A percentile compares a stretch with the other conserved stretches of the same genome.
Evolutionary conservation across 2,113 vertebrate genomes (phyloP).

Genomic region (Psammodynastes pulverulentus): DNA sequence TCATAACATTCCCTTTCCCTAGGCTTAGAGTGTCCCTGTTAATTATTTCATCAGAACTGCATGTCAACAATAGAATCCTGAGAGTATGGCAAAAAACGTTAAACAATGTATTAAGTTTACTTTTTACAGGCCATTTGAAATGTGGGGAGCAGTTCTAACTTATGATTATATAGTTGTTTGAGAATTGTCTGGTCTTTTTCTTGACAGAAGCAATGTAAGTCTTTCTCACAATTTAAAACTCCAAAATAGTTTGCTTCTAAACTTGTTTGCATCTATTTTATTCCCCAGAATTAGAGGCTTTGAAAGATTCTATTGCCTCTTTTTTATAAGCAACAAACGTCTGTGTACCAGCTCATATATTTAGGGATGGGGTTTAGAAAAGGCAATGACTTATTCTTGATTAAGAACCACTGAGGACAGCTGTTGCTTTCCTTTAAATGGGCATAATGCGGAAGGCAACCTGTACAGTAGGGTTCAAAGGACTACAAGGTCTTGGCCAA

Average conservation of each 20-base stretch:
- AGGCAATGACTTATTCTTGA: constrained; percentile 58
- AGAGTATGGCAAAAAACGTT: not conserved
- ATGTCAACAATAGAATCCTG: not conserved
- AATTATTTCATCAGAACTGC: rapidly evolving
- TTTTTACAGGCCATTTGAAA: rapidly evolving
- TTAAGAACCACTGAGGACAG: constrained; percentile 56
- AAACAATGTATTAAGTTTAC: rapidly evolving
- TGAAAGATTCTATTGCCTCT: not conserved
- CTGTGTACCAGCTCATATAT: constrained; percentile 21
- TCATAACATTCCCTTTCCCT: not conserved
- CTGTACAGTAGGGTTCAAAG: constrained; percentile 58
- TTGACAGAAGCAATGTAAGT: rapidly evolving
- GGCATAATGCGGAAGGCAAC: constrained; percentile 51
- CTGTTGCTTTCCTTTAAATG: constrained; percentile 65
- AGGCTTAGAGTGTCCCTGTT: not conserved
- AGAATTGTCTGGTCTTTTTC: not conserved
- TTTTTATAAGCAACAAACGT: constrained; percentile 1
- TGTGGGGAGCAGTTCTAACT: rapidly evolving
- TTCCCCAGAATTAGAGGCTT: constrained; percentile 9
- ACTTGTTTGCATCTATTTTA: not conserved
- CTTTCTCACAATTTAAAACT: constrained; percentile 6
- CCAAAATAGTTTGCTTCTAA: constrained; percentile 18
- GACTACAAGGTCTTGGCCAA: constrained; percentile 59
- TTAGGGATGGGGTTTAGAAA: constrained; percentile 48
- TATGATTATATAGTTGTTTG: not conserved